Evolutionary conservation across 1,140 invertebrate species (phyloP), one percentile per base, ranked within the genome.

Genomic region (Zaprionus inermis): DNA sequence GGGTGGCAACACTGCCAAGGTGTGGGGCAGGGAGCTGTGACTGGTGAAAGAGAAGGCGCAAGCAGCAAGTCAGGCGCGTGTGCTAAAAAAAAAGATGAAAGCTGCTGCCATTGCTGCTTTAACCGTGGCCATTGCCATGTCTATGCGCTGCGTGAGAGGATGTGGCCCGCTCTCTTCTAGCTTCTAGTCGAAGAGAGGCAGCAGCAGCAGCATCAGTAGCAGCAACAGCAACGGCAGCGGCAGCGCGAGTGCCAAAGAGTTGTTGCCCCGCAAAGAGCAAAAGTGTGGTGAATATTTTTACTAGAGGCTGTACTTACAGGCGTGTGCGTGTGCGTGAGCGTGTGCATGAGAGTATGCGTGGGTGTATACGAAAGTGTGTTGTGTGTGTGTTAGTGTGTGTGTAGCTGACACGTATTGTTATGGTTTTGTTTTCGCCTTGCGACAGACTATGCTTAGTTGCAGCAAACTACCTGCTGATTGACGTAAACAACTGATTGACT

Each of bases 251-350:
- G 14, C 65, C 54, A 86, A 86, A 81, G 79, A 86, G 83, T 88
- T 85, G 61, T 56, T 55, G 51, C 16, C 30, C 12, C 55, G 46
- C 75, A 52, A 78, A 79, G 79, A 88, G 83, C 72, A 68, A 7
- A 7, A 79, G 67, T 64, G 83, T 86, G 83, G 83, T 86, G 83
- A 86, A 61, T 86, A 83, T 79, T 68, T 72, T 66, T 67, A 69
- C 34, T 56, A 58, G 46, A 22, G 20, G 18, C 51, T 49, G 28
- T 28, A 38, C 28, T 32, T 55, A 14, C 34, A n/a, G 16, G 38
- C 7, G 38, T 44, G 20, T 76, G 44, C 30, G 12, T 44, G 61
- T 75, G 58, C 38, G 24, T 76, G 51, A 28, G n/a, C 49, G 61
- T 75, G 61, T 82, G 46, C 61, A 24, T 66, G 34, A 76, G 58